phyloP scores from a whole-genome alignment of 2,888 invertebrate species.

The Cosmopolites sordidus region DNA sequence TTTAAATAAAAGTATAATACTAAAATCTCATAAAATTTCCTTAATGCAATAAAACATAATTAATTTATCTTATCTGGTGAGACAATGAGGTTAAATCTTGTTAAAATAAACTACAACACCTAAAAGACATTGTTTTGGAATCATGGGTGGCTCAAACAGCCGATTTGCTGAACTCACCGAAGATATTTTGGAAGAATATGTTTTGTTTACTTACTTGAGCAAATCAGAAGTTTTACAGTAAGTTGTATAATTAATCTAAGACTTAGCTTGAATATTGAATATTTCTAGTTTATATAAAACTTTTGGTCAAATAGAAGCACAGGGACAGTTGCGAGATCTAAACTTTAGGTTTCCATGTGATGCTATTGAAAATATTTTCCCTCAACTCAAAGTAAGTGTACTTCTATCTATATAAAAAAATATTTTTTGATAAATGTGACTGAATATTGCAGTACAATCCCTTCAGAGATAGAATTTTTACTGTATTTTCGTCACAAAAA shows the following conservation, averaged over 20 bases:
- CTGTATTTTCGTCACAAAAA: conserved; percentile 67
- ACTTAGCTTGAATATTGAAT: no score
- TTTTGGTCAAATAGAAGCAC: conserved; percentile 50
- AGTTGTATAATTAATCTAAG: no score
- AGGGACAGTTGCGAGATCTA: conserved; percentile 49
- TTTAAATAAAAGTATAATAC: no score
- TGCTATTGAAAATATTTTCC: conserved; percentile 58
- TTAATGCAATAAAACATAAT: background rate
- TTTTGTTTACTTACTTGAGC: conserved; percentile 57
- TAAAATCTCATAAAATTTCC: no score
- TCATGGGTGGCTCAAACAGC: conserved; percentile 54
- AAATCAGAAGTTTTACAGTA: conserved; percentile 61
- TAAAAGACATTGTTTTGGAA: conserved; percentile 1
- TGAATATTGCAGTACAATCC: conserved; percentile 64
- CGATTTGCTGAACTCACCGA: conserved; percentile 50
- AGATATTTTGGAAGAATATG: conserved; percentile 58
- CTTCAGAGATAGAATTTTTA: conserved; percentile 66
- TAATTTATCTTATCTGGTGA: no score
- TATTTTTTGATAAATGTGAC: no score
- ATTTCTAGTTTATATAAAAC: conserved; percentile 57
- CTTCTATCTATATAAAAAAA: no score
- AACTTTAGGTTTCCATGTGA: conserved; percentile 53
- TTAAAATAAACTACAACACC: no score
- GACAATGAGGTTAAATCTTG: no score
- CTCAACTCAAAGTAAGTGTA: conserved; percentile 59